Evolutionary conservation across 2,888 invertebrate genomes (phyloP).

Genomic region (Thyatira batis): DNA sequence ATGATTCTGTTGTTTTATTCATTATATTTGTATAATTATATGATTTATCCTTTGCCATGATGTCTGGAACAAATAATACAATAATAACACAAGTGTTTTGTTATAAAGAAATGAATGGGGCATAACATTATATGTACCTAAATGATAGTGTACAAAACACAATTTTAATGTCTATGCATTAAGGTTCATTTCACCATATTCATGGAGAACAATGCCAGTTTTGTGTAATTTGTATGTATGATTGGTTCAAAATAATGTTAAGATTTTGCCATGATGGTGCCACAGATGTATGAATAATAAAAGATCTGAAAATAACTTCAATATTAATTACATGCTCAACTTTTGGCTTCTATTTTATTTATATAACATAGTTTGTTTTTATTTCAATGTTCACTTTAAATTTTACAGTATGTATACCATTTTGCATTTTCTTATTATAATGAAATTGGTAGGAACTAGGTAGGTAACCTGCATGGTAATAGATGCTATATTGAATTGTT

Average conservation of each 20-base stretch:
- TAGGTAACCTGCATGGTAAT: too few relatives aligned
- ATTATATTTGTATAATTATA: too few relatives aligned
- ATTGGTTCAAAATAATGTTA: background rate
- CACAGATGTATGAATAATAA: constrained; percentile 13
- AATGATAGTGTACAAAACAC: background rate
- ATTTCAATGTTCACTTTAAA: too few relatives aligned
- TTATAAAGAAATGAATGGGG: too few relatives aligned
- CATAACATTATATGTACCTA: background rate
- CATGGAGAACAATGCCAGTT: too few relatives aligned
- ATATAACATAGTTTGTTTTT: too few relatives aligned
- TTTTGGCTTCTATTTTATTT: constrained; percentile 3
- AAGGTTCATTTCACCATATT: background rate
- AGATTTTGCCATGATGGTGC: constrained; percentile 12
- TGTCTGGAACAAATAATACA: background rate
- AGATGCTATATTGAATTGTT: too few relatives aligned
- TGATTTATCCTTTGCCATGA: background rate
- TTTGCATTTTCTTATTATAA: too few relatives aligned
- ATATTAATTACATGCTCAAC: constrained; percentile 19
- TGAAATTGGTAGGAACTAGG: too few relatives aligned
- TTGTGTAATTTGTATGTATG: background rate
- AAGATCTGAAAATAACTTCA: constrained; percentile 16
- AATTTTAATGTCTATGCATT: background rate
- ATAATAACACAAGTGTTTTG: background rate
- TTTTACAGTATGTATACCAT: too few relatives aligned
- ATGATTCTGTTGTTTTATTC: background rate